These are phyloP conservation scores for Gymnothorax javanicus DNA, from an alignment of 2,797 vertebrate species.

Conservation along the genomic window DNA sequence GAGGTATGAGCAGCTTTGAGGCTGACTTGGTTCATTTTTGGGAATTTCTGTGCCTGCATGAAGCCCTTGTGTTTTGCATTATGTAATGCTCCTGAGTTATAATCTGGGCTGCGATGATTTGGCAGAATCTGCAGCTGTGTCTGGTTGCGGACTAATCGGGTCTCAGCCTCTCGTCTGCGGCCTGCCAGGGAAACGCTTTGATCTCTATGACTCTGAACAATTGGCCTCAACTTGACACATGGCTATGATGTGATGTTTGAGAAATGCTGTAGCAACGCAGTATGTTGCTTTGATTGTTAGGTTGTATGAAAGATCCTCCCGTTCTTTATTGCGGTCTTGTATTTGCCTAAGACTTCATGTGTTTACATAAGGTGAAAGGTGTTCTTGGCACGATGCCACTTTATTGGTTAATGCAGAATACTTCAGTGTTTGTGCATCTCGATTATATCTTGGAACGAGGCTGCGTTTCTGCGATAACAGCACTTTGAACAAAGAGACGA, in stretches of 20 bases:
- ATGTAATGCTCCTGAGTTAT: not conserved
- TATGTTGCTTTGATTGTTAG: not conserved
- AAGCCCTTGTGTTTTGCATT: not conserved
- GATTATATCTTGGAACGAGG: not conserved
- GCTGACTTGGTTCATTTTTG: not conserved
- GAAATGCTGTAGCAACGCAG: not conserved
- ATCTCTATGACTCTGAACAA: not conserved
- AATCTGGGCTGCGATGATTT: not conserved
- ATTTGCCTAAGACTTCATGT: not conserved
- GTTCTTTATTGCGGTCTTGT: not conserved
- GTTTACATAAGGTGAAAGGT: not conserved
- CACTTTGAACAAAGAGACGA: not conserved
- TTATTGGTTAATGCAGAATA: not conserved
- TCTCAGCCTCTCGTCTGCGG: not conserved
- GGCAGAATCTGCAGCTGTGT: not conserved
- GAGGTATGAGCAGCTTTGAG: not conserved
- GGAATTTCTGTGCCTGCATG: conserved; percentile 12
- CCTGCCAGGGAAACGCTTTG: not conserved
- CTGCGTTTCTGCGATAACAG: not conserved
- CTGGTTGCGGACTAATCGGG: not conserved
- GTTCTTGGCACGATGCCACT: not conserved
- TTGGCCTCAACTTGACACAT: not conserved
- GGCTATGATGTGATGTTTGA: not conserved
- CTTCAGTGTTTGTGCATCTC: not conserved
- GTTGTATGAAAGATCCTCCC: not conserved